Conservation (phyloP, 1,140 invertebrate genomes). For the Drosophila suzukii region DNA sequence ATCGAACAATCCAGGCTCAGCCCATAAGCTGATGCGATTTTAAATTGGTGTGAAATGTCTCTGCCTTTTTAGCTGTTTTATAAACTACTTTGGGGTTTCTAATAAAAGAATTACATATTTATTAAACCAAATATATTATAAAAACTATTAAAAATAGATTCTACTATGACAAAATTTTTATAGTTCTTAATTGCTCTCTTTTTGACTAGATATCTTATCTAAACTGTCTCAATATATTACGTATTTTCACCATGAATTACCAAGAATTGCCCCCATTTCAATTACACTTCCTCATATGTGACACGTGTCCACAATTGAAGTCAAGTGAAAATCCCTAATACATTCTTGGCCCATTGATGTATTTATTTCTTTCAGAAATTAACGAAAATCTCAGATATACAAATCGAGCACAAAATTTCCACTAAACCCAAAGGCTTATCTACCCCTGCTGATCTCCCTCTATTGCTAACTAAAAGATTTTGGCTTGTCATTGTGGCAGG, state of each 20-base stretch:
- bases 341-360: slow-evolving; percentile 26
- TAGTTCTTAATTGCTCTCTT: not conserved
- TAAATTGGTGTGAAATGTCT: slow-evolving; percentile 4
- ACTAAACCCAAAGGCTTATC: slow-evolving; percentile 64
- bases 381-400: slow-evolving; percentile 72
- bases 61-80: no score
- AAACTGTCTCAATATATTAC: slow-evolving; percentile 4
- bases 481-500: slow-evolving; percentile 13
- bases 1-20: slow-evolving; percentile 50
- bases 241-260: slow-evolving; percentile 5
- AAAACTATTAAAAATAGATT: no score
- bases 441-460: slow-evolving; percentile 62
- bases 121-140: no score
- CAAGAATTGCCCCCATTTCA: slow-evolving; percentile 8
- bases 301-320: slow-evolving; percentile 67
- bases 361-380: slow-evolving; percentile 67
- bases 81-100: not conserved
- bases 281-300: slow-evolving; percentile 48
- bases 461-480: slow-evolving; percentile 46
- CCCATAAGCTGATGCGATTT: slow-evolving; percentile 42
- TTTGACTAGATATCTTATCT: slow-evolving; percentile 1
- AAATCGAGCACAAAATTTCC: slow-evolving; percentile 76
- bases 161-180: no score
- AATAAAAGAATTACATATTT: not conserved
- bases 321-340: slow-evolving; percentile 65